Percentiles rank a stretch among this genome's conserved stretches.
These are phyloP conservation scores for Trichechus manatus DNA, from an alignment of 2,113 vertebrate species.

Conservation along the genomic window DNA sequence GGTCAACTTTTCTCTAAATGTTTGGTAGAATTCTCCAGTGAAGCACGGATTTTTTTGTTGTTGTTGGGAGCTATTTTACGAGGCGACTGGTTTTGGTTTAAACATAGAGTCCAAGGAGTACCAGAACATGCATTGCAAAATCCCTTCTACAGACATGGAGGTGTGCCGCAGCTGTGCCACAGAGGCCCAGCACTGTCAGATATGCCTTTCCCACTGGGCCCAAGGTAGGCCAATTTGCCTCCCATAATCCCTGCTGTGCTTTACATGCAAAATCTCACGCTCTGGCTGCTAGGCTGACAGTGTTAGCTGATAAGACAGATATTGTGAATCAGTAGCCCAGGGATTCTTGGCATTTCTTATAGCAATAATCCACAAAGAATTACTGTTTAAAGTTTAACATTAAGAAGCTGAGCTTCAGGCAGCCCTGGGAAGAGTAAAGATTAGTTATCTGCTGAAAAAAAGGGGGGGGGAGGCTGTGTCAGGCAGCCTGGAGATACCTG, in stretches of 20 bases:
- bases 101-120: neutral
- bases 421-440: conserved; percentile 3
- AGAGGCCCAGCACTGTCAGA: neutral
- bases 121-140: neutral
- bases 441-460: neutral
- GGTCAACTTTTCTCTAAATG: neutral
- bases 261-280: neutral
- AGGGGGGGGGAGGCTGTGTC: neutral
- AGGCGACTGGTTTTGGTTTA: neutral
- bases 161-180: rapidly evolving
- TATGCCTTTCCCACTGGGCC: neutral
- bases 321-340: neutral
- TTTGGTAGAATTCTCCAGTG: neutral
- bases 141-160: rapidly evolving
- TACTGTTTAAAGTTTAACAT: conserved; percentile 24
- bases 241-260: neutral
- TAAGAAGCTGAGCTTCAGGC: neutral
- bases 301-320: neutral
- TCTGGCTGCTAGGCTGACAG: neutral
- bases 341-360: neutral
- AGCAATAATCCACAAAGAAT: conserved; percentile 14
- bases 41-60: neutral
- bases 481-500: neutral
- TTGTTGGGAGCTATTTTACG: neutral
- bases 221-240: neutral